Conservation (phyloP, 2,797 vertebrate genomes). For the Steatocranus sp. region DNA sequence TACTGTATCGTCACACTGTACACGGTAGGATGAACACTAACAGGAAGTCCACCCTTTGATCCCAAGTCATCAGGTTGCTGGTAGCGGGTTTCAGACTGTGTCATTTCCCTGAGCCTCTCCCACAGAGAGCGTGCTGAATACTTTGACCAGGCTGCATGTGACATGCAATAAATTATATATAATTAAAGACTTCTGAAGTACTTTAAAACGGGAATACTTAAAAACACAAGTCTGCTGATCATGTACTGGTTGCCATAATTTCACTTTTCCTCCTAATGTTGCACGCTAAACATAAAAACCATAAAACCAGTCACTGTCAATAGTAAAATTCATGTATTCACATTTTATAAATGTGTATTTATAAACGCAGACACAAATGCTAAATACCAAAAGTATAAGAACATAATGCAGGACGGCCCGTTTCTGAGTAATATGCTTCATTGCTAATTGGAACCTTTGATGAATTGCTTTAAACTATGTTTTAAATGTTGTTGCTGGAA, state of each 20-base stretch:
- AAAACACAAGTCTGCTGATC: neutral
- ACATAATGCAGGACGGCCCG: neutral
- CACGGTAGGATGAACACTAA: conserved; percentile 6
- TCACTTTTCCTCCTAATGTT: neutral
- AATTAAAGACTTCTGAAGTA: neutral
- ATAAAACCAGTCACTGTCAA: neutral
- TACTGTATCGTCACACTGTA: neutral
- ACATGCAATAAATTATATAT: neutral
- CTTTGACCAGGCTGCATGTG: neutral
- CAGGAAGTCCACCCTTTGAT: conserved; percentile 54
- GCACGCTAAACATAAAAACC: neutral
- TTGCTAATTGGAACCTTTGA: neutral
- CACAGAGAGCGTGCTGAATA: neutral
- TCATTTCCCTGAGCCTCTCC: neutral
- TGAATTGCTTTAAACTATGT: neutral
- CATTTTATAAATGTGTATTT: neutral
- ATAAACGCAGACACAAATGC: neutral
- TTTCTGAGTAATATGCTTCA: neutral
- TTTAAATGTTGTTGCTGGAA: neutral
- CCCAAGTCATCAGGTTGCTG: conserved; percentile 40
- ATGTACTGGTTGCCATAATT: neutral
- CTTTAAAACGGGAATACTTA: neutral
- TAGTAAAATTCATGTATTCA: neutral
- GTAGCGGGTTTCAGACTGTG: conserved; percentile 1
- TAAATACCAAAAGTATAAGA: neutral